Percentiles rank a stretch among this genome's conserved stretches.
Evolutionary conservation across 1,140 invertebrate species (phyloP).

Genomic region (Neodiprion lecontei): DNA sequence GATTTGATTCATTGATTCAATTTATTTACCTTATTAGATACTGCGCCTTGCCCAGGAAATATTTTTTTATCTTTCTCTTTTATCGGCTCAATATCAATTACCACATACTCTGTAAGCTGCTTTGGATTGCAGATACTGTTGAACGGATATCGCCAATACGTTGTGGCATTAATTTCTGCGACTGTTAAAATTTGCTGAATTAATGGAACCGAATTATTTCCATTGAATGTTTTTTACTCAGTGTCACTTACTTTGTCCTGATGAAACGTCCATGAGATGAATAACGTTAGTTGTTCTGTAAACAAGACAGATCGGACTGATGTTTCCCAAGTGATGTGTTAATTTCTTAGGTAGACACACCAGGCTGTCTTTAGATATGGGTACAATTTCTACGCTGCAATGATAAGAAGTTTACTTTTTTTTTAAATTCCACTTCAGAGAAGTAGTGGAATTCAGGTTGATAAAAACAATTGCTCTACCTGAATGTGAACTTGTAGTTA

Average conservation of each 20-base stretch:
- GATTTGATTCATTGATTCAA: background rate
- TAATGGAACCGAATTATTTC: background rate
- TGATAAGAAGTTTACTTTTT: constrained; percentile 31
- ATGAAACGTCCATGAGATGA: constrained; percentile 92
- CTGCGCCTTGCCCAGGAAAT: constrained; percentile 85
- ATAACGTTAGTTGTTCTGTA: constrained; percentile 88
- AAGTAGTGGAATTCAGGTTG: constrained; percentile 6
- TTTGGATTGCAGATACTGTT: constrained; percentile 87
- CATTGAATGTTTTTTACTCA: constrained; percentile 16
- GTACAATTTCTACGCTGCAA: constrained; percentile 92
- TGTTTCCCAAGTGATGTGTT: constrained; percentile 89
- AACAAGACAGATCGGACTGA: constrained; percentile 90
- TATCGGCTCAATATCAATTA: constrained; percentile 93
- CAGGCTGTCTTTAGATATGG: constrained; percentile 95
- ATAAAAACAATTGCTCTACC: constrained; percentile 40
- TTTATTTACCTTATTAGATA: constrained; percentile 74
- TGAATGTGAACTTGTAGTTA: constrained; percentile 94
- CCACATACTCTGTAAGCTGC: constrained; percentile 90
- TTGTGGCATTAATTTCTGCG: constrained; percentile 81
- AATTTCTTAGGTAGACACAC: constrained; percentile 91
- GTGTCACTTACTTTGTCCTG: constrained; percentile 79
- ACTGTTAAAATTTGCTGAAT: constrained; percentile 63
- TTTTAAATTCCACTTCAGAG: background rate
- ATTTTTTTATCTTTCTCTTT: constrained; percentile 76
- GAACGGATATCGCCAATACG: constrained; percentile 90